Evolutionary conservation across 2,113 vertebrate species (phyloP).

Genomic region (Melanotaenia duboulayi): DNA sequence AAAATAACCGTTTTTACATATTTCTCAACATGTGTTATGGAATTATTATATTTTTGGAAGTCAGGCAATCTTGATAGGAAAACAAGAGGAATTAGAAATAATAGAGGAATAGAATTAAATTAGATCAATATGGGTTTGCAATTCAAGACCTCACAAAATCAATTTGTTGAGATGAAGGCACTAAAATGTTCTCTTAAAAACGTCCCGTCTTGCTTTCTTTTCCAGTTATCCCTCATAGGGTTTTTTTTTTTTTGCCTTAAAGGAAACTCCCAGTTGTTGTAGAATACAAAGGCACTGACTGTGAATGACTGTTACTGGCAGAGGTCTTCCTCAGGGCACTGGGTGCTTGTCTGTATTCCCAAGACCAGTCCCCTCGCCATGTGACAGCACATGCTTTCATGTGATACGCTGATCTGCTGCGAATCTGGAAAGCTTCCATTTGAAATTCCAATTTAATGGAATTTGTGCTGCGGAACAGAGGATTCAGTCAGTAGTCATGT

Average conservation of each 20-base stretch:
- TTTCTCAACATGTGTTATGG: background rate
- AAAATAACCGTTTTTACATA: background rate
- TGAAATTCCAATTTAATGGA: slow-evolving; percentile 83
- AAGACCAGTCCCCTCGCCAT: slow-evolving; percentile 71
- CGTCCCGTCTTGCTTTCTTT: background rate
- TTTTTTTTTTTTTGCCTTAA: background rate
- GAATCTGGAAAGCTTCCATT: slow-evolving; percentile 82
- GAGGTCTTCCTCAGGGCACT: slow-evolving; percentile 54
- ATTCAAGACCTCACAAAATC: background rate
- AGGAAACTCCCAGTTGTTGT: slow-evolving; percentile 9
- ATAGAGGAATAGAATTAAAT: background rate
- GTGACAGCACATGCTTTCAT: slow-evolving; percentile 88
- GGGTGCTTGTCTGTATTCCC: slow-evolving; percentile 51
- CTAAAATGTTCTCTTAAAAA: background rate
- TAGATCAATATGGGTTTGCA: background rate
- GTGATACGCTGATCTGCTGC: slow-evolving; percentile 82
- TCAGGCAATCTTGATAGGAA: background rate
- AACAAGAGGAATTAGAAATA: background rate
- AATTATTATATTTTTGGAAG: background rate
- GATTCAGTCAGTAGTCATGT: slow-evolving; percentile 74
- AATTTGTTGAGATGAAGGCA: slow-evolving; percentile 10
- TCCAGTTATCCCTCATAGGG: background rate
- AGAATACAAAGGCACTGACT: slow-evolving; percentile 41
- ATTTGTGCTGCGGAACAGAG: slow-evolving; percentile 79
- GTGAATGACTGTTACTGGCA: slow-evolving; percentile 4